Evolutionary conservation across 2,113 vertebrate species (phyloP), one percentile per base, ranked within the genome.

Genomic region (Leucoraja erinaceus): DNA sequence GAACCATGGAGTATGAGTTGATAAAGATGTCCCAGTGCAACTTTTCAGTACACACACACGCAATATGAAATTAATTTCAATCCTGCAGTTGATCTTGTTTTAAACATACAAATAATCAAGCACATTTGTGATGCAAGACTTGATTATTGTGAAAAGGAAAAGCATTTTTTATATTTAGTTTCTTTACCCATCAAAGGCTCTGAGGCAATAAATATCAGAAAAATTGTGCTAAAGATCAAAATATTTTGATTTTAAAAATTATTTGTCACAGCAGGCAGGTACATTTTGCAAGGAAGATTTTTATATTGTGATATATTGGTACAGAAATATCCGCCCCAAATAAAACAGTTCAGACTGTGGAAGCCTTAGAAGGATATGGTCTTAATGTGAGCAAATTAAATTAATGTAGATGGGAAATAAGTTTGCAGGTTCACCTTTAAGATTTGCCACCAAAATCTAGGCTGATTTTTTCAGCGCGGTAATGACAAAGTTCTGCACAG

Each of bases 191-290:
- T 86, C 56, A 14, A 66, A 31, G 12, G 25, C 61, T 88, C 11
- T 88, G 84, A 88, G 84, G 54, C 14, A 47, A 14, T 66, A 66
- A 81, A 81, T 4, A 81, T 81, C 38, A 63, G 84, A 5, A 31
- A 90, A 31, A 90, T 68, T 28, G 84, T 90, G 16, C 14, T 4
- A 31, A 7, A 16, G 59, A 33, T 90, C 84, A 33, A 90, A 90
- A 90, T 68, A 68, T 90, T 66, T 90, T 66, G 12, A 90, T 68
- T 90, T 90, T 68, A 18, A 31, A 88, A 33, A 31, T 90, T 90
- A 90, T 66, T 90, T 90, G 83, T n/a, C 59, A 25, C 59, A 79
- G 54, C 28, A 63, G 61, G n/a, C 16, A 4, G 31, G 14, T 20
- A 90, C 28, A 38, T 18, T 3, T 56, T 66, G n/a, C 31, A 66